Base-by-base conservation (phyloP, 2,888 invertebrate genomes). In the Zele albiditarsus region DNA sequence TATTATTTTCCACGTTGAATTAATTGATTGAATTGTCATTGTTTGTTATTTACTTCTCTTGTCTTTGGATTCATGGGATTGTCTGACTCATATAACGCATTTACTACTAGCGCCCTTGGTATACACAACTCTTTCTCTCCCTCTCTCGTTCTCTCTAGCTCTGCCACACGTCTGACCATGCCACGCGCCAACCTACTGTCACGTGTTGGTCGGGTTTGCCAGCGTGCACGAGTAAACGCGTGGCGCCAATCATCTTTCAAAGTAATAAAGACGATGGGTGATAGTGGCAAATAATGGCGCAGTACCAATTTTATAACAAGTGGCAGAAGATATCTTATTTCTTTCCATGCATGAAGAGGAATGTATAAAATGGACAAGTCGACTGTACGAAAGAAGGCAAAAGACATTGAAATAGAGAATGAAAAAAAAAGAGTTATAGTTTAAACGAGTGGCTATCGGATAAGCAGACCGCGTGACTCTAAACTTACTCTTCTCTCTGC, bases 381-480 rank as follows among this genome's bases (percentile, higher is more conserved):
- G 27, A 27, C n/a, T 53, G 23, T 28, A 4, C 5, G 27, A 42
- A 65, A 38, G 57, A 67, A 65, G 33, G n/a, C 14, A 23, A 67
- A 20, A 71, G 25, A 60, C 23, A 31, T 33, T 14, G 53, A 68
- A 20, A 63, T 63, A 42, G 4, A 49, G 8, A 25, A 28, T 25
- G 46, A 70, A 38, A 2, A 23, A 66, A 38, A 28, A 20, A 25
- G 23, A 33, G 23, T 49, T 49, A 73, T 60, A 20, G 66, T 70
- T 74, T 67, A 42, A 23, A 70, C 71, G 78, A 81, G 81, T 82
- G 80, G 80, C 82, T 84, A 84, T 81, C 80, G 82, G 81, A 82
- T 80, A 82, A 78, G 82, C 81, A 83, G 80, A 84, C 86, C 84
- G 86, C 84, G 84, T 85, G 86, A 85, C 86, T 53, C 8, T 85